Conservation (phyloP, 2,113 vertebrate species). For the Axis porcinus region DNA sequence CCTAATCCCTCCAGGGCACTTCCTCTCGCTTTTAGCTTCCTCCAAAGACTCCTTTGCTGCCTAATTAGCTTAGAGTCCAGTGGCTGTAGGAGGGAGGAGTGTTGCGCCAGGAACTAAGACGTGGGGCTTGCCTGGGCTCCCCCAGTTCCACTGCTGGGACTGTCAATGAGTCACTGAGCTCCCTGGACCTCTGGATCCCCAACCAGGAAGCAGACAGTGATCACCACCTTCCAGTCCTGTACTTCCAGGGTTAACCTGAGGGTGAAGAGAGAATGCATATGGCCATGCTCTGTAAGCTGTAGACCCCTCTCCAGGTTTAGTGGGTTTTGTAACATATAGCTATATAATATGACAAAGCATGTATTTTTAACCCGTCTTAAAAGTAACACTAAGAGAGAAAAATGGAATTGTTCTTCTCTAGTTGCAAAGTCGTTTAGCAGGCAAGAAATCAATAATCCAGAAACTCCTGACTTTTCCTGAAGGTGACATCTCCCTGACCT, state of each 20-base stretch:
- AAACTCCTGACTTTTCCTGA: neutral
- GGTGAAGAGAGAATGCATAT: neutral
- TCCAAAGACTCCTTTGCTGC: neutral
- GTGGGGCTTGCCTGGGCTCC: neutral
- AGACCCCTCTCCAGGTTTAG: neutral
- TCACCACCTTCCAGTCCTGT: neutral
- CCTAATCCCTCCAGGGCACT: neutral
- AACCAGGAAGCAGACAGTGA: neutral
- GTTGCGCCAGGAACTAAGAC: neutral
- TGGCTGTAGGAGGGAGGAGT: neutral
- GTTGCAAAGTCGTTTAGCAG: neutral
- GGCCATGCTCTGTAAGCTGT: neutral
- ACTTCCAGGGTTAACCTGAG: neutral
- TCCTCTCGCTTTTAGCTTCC: conserved; percentile 46
- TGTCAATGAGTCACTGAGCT: neutral
- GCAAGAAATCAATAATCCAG: neutral
- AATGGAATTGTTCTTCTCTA: neutral
- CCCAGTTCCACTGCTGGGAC: neutral
- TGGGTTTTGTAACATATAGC: neutral
- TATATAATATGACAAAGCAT: neutral
- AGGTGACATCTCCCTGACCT: neutral
- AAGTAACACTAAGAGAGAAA: neutral
- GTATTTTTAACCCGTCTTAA: neutral
- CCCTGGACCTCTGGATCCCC: neutral
- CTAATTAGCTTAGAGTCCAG: conserved; percentile 43